Evolutionary conservation across 2,113 vertebrate species (phyloP).

Genomic region (Heteronetta atricapilla): DNA sequence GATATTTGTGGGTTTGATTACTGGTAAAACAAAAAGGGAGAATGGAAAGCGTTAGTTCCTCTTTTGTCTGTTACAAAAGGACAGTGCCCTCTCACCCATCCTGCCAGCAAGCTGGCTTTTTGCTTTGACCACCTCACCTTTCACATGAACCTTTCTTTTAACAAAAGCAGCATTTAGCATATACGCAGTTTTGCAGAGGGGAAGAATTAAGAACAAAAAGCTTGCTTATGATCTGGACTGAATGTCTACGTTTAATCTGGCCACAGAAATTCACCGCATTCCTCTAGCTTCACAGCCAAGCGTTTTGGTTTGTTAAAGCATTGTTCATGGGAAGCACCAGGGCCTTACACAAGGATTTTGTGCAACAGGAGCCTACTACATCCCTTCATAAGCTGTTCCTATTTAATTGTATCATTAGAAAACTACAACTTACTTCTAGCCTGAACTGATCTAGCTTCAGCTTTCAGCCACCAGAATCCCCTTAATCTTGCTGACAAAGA

Average conservation of each 20-base stretch:
- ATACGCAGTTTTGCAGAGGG: neutral
- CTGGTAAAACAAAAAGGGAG: neutral
- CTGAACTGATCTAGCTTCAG: slow-evolving; percentile 41
- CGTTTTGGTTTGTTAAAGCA: neutral
- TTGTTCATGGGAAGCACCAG: neutral
- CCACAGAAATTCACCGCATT: neutral
- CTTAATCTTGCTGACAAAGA: slow-evolving; percentile 57
- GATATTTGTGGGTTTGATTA: neutral
- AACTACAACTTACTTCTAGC: slow-evolving; percentile 39
- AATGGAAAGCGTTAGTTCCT: neutral
- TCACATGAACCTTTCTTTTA: neutral
- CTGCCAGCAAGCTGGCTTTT: neutral
- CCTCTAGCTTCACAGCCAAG: neutral
- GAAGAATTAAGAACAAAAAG: neutral
- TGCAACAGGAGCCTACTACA: neutral
- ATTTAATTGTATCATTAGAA: slow-evolving; percentile 32
- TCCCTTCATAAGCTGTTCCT: slow-evolving; percentile 7
- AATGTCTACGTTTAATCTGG: neutral
- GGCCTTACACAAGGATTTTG: neutral
- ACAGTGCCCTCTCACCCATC: neutral
- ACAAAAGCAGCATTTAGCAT: neutral
- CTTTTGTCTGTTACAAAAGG: neutral
- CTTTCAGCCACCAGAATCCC: slow-evolving; percentile 41
- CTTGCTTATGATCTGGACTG: neutral
- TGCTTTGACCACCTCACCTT: neutral